These are phyloP conservation scores for Clarias pachynema DNA, from an alignment of 2,797 vertebrate genomes.

Conservation along the genomic window DNA sequence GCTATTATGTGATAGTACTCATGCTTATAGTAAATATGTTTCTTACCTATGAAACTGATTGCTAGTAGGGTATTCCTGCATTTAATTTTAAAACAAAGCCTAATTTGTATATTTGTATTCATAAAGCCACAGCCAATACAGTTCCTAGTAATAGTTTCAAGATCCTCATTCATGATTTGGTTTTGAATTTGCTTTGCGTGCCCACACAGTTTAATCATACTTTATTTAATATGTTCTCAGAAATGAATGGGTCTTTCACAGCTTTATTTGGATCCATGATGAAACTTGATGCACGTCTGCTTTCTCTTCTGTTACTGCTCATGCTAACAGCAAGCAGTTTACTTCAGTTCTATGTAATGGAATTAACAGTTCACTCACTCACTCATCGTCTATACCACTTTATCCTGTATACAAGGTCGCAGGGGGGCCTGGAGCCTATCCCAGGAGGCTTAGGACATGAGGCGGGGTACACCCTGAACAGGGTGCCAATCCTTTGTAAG, in stretches of 20 bases:
- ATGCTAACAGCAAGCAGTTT: too few relatives aligned
- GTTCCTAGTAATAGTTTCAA: not conserved
- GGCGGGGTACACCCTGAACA: too few relatives aligned
- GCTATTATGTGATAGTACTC: not conserved
- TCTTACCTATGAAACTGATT: not conserved
- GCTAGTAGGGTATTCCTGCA: not conserved
- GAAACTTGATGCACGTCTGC: not conserved
- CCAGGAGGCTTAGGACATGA: too few relatives aligned
- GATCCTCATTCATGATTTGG: not conserved
- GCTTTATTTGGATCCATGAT: not conserved
- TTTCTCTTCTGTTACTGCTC: not conserved
- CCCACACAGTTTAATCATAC: not conserved
- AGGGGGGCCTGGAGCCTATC: too few relatives aligned
- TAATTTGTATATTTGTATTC: not conserved
- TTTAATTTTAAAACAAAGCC: not conserved
- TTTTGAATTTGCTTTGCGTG: not conserved
- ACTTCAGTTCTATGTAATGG: too few relatives aligned
- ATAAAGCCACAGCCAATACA: not conserved
- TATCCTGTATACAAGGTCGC: too few relatives aligned
- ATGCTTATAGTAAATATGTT: not conserved
- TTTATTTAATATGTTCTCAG: not conserved
- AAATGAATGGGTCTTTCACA: not conserved
- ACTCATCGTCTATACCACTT: too few relatives aligned
- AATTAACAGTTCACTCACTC: too few relatives aligned
- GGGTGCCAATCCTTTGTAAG: too few relatives aligned